These are phyloP conservation scores for Scaptomyza pallida DNA, from an alignment of 1,140 invertebrate genomes.

Conservation along the genomic window DNA sequence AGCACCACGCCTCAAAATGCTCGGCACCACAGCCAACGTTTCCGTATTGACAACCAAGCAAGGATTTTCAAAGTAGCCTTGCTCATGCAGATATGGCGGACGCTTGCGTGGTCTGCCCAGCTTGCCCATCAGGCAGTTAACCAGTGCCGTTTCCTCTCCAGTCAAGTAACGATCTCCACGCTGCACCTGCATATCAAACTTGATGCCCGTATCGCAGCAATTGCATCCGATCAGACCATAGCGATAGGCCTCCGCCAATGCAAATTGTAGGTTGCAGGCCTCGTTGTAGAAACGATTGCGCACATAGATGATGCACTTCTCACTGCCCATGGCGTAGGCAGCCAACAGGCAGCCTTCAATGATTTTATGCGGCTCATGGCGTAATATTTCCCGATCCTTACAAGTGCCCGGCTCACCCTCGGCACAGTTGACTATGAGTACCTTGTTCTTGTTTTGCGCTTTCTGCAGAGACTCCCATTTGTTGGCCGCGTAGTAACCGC, in stretches of 20 bases:
- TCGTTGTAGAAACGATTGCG: slow-evolving; percentile 99
- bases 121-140: slow-evolving; percentile 99
- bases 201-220: slow-evolving; percentile 97
- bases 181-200: slow-evolving; percentile 99
- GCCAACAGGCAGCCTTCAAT: slow-evolving; percentile 98
- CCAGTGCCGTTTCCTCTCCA: slow-evolving; percentile 99
- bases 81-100: slow-evolving; percentile 98
- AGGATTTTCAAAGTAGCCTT: slow-evolving; percentile 98
- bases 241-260: slow-evolving; percentile 98
- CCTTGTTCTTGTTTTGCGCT: slow-evolving; percentile 96
- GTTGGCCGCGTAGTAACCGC: slow-evolving; percentile 98
- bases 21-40: slow-evolving; percentile 97
- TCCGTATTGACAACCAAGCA: slow-evolving; percentile 99
- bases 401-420: slow-evolving; percentile 99
- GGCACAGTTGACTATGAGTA: slow-evolving; percentile 98
- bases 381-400: slow-evolving; percentile 98
- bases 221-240: slow-evolving; percentile 97
- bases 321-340: slow-evolving; percentile 96
- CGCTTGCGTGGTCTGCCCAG: slow-evolving; percentile 98
- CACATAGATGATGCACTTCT: slow-evolving; percentile 99
- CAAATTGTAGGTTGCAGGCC: slow-evolving; percentile 98
- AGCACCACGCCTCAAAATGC: slow-evolving; percentile 96
- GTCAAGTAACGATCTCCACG: slow-evolving; percentile 98
- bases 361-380: slow-evolving; percentile 98
- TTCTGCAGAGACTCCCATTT: slow-evolving; percentile 99